phyloP scores from a whole-genome alignment of 35 echinoderm and acorn worm genomes.

The Nesometra sesokonis region DNA sequence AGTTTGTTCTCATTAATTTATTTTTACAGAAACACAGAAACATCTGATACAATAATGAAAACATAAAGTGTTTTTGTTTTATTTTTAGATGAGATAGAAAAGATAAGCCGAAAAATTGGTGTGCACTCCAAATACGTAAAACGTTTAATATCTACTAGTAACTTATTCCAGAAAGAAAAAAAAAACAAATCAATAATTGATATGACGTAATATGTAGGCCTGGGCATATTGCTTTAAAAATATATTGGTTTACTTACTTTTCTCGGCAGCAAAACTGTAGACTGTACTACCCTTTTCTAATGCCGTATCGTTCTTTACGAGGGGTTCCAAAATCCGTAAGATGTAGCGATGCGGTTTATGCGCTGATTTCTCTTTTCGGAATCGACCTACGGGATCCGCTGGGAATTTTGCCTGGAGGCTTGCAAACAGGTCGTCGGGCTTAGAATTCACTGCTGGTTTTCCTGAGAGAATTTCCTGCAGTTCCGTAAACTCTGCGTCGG shows the following conservation, averaged over 20 bases:
- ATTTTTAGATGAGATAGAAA: no score
- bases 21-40: no score
- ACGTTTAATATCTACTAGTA: no score
- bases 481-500: not conserved
- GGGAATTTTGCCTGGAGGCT: not conserved
- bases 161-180: no score
- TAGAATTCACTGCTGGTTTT: not conserved
- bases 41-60: no score
- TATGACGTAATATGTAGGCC: no score
- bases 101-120: no score
- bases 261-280: not conserved
- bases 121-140: no score
- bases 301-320: not conserved
- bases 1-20: no score
- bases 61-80: no score
- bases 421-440: not conserved
- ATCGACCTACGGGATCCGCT: not conserved
- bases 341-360: not conserved
- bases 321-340: not conserved
- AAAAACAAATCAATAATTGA: no score
- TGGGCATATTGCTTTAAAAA: no score
- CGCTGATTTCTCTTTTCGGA: not conserved
- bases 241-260: not conserved
- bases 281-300: not conserved
- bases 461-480: not conserved